phyloP scores from a whole-genome alignment of 2,113 vertebrate species.

The Austrofundulus limnaeus region DNA sequence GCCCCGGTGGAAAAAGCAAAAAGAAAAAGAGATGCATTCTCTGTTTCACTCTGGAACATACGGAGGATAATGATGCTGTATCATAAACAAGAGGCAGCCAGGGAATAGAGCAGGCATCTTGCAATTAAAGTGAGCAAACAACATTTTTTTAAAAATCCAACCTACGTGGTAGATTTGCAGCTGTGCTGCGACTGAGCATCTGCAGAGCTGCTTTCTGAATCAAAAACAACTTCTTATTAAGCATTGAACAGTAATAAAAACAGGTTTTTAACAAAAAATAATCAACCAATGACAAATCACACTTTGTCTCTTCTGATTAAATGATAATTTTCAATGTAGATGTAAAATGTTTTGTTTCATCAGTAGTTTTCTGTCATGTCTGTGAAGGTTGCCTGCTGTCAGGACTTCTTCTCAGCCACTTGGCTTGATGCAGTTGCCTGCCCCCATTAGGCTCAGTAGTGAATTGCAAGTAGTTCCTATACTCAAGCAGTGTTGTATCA shows the following conservation, averaged over 20 bases:
- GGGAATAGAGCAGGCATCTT: slow-evolving; percentile 64
- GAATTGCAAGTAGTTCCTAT: slow-evolving; percentile 47
- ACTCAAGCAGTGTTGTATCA: background rate
- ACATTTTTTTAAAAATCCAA: slow-evolving; percentile 21
- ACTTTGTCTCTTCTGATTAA: too few species aligned
- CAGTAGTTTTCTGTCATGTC: slow-evolving; percentile 3
- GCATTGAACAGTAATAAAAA: background rate
- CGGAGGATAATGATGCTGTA: slow-evolving; percentile 64
- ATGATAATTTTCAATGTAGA: too few species aligned
- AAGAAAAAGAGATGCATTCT: slow-evolving; percentile 24
- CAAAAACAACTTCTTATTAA: background rate
- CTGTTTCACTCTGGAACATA: slow-evolving; percentile 20
- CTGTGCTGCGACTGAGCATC: background rate
- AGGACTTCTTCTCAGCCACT: slow-evolving; percentile 1
- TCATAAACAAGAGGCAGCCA: slow-evolving; percentile 60
- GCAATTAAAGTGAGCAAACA: slow-evolving; percentile 74
- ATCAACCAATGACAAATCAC: background rate
- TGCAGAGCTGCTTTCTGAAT: slow-evolving; percentile 12
- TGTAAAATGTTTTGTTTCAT: too few species aligned
- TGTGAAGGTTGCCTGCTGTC: slow-evolving; percentile 20
- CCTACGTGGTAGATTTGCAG: background rate
- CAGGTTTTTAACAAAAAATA: background rate
- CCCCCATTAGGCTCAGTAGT: slow-evolving; percentile 56
- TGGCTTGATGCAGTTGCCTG: slow-evolving; percentile 57
- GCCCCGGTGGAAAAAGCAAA: slow-evolving; percentile 44